These are phyloP conservation scores for Porites lutea DNA, from an alignment of 64 coral and sea anemone genomes.

Conservation along the genomic window DNA sequence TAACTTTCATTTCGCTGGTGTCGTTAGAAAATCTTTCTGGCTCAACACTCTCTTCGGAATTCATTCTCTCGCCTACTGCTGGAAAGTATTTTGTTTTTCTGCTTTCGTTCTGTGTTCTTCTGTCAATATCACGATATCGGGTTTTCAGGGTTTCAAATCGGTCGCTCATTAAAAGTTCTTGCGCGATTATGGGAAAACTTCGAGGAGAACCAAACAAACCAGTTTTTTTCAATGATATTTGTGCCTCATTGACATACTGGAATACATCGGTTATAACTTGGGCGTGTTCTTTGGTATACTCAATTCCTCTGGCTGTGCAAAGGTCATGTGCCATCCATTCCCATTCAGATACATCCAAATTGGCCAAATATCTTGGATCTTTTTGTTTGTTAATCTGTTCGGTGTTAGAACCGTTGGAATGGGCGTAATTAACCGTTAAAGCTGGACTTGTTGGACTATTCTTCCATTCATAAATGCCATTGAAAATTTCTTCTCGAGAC, in stretches of 20 bases:
- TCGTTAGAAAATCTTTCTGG: too few relatives aligned
- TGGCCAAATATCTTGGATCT: not conserved
- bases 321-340: not conserved
- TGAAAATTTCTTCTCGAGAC: not conserved
- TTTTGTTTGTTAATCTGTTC: not conserved
- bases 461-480: not conserved
- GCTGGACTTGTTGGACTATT: not conserved
- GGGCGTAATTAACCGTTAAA: not conserved
- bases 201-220: not conserved
- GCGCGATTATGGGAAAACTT: not conserved
- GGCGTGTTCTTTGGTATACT: slow-evolving; percentile 1
- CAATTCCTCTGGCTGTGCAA: not conserved
- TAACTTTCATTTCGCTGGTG: too few relatives aligned
- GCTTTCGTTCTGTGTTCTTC: too few relatives aligned
- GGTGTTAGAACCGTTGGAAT: not conserved
- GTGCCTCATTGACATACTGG: not conserved
- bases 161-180: too few relatives aligned
- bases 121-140: too few relatives aligned
- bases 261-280: not conserved
- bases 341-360: not conserved
- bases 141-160: too few relatives aligned
- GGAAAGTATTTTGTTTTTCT: too few relatives aligned
- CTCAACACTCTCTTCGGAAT: too few relatives aligned
- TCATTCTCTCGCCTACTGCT: too few relatives aligned
- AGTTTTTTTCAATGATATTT: too few relatives aligned